These are phyloP conservation scores for Epiblema foenella DNA, from an alignment of 2,888 invertebrate genomes.

Conservation along the genomic window DNA sequence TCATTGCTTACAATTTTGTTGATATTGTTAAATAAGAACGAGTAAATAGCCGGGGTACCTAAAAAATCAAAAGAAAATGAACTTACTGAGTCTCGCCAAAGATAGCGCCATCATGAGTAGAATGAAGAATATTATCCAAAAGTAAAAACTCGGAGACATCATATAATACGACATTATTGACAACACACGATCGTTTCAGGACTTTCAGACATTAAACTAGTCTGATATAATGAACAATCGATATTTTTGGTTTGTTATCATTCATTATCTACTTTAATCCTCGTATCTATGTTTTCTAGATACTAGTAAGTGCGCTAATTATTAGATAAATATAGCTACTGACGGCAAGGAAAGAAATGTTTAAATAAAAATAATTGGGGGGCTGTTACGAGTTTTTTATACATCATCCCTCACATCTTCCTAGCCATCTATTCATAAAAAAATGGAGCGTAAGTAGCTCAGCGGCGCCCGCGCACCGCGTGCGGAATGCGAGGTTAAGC, in stretches of 20 bases:
- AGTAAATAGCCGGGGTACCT: too few relatives aligned
- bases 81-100: constrained; percentile 41
- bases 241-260: constrained; percentile 23
- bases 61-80: background rate
- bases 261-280: constrained; percentile 15
- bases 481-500: too few relatives aligned
- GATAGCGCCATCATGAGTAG: constrained; percentile 35
- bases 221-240: constrained; percentile 13
- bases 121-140: constrained; percentile 42
- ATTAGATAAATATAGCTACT: background rate
- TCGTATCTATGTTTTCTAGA: constrained; percentile 11
- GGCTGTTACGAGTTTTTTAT: too few relatives aligned
- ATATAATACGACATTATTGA: constrained; percentile 6
- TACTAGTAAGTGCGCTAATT: background rate
- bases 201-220: background rate
- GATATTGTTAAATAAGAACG: too few relatives aligned
- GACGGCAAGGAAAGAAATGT: background rate
- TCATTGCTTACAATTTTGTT: too few relatives aligned
- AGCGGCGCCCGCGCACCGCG: too few relatives aligned
- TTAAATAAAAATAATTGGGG: too few relatives aligned
- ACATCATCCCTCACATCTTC: background rate
- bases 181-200: background rate
- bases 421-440: too few relatives aligned
- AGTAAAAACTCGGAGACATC: constrained; percentile 28
- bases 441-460: too few relatives aligned